A percentile compares a stretch with the other conserved stretches of the same genome.
phyloP scores from a whole-genome alignment of 2,113 vertebrate genomes.

The Hippocampus abdominalis region DNA sequence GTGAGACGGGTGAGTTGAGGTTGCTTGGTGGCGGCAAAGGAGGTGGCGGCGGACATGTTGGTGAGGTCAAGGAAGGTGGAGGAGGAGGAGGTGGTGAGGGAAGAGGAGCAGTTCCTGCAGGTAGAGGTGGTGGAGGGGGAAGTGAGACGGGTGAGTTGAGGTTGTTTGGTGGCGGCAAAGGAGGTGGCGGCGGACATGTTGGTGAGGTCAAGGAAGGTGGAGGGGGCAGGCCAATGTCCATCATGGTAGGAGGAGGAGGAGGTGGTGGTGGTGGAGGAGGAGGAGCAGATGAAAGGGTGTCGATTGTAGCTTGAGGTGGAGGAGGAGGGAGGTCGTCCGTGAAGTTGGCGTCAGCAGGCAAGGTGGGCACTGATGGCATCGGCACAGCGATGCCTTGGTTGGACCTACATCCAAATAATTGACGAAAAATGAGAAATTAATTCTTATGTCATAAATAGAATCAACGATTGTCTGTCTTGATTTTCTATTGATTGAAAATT shows the following conservation, averaged over 20 bases:
- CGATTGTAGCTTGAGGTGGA: background rate
- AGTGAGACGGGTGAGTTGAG: constrained; percentile 20
- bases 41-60: constrained; percentile 25
- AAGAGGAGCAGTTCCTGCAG: background rate
- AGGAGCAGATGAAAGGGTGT: constrained; percentile 20
- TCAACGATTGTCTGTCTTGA: too few species aligned
- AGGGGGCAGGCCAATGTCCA: constrained; percentile 4
- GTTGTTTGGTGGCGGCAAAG: background rate
- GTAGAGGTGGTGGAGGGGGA: constrained; percentile 25
- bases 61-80: constrained; percentile 30
- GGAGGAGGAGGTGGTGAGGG: constrained; percentile 37
- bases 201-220: constrained; percentile 31
- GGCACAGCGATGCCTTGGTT: constrained; percentile 68
- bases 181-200: constrained; percentile 32
- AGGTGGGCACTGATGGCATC: constrained; percentile 65
- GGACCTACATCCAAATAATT: constrained; percentile 38
- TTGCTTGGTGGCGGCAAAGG: background rate
- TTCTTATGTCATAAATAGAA: too few species aligned
- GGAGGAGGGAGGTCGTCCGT: constrained; percentile 36
- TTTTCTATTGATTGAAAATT: too few species aligned
- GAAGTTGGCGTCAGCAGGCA: constrained; percentile 10
- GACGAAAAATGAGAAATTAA: too few species aligned
- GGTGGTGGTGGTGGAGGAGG: constrained; percentile 23
- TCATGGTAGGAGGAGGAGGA: constrained; percentile 24
- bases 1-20: constrained; percentile 16